Base-by-base conservation (phyloP, 2,797 vertebrate species). In the Acanthurus lineatus region DNA sequence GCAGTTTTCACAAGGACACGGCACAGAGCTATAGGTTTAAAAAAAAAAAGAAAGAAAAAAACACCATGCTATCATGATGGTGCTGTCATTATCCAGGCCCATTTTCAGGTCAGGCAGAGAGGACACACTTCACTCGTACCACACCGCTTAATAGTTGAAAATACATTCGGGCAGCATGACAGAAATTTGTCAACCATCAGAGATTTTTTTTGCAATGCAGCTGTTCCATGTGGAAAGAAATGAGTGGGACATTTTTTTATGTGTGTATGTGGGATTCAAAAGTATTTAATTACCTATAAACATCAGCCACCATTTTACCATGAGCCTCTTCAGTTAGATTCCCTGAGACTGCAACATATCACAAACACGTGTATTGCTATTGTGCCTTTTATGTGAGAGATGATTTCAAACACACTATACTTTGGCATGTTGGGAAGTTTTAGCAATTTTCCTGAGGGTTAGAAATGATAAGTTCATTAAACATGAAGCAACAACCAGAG, bases 71-170 rank as follows among this genome's bases (percentile, higher is more conserved):
- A n/a, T 83, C 65, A 74, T 17, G 60, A 57, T 45, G 19, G 56
- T 48, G 62, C 67, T n/a, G 52, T 65, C 73, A 85, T 84, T 72
- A 70, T 77, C 47, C 35, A 0, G 59, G 68, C 61, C 65, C 57
- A 65, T 65, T 84, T 81, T 81, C 72, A 73, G 82, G 82, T 82
- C 83, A 77, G 58, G 38, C 54, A 32, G 47, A 32, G 70, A 44
- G 73, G 75, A 89, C 74, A 70, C 38, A 6, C 35, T 52, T 65
- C 19, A 78, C 53, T 75, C 19, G 7, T 4, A 73, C 25, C 35
- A 52, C 40, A 68, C 7, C 54, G 52, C 44, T 65, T 58, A 63
- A 51, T 35, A 40, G 57, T 6, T 61, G 22, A 54, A 32, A 60
- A 68, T 20, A 40, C 8, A 0, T 51, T 45, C 65, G 20, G 48